Evolutionary conservation across 2,888 invertebrate species (phyloP), one percentile per base, ranked within the genome.

Genomic region (Drosophila affinis): DNA sequence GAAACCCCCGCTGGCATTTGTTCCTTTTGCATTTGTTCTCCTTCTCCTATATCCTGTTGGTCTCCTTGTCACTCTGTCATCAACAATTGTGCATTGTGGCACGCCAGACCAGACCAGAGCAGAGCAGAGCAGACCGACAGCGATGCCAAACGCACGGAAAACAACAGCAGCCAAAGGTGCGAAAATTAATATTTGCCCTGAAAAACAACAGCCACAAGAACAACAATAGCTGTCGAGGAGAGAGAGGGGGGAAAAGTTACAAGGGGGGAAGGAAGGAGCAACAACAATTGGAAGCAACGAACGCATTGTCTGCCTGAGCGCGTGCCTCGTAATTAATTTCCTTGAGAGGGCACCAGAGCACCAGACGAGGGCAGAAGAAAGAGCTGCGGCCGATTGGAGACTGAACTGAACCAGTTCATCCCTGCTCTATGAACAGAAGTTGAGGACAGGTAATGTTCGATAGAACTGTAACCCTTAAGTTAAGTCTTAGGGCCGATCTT

Each of bases 181-280:
- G 83, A 88, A 86, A 79, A 82, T 84, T 82, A 86, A 89, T 86
- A 88, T 82, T 82, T 88, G 68, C 75, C 60, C 47, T 56, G 47
- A 46, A 64, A 67, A 71, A 73, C 63, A 62, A 67, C 52, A 52
- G 56, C 24, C 18, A 53, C 51, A 72, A 45, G 14, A 47, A 14
- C 34, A 18, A 45, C 24, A 32, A 45, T 14, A 12, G 27, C 52
- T 34, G 56, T n/a, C 48, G 52, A 44, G 18, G 46, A 52, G 12
- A 52, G 12, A 24, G 62, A 51, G 32, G 45, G 59, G 34, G 12
- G 34, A 32, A 32, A 10, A 10, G 32, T 3, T 21, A 3, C 21
- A 21, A 39, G 39, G 34, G 4, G 62, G 27, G 61, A n/a, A n/a
- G n/a, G 34, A 10, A 17, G 39, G 44, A 56, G 17, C 55, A 29